Conservation (phyloP, 1,140 invertebrate species). For the Neodiprion lecontei region DNA sequence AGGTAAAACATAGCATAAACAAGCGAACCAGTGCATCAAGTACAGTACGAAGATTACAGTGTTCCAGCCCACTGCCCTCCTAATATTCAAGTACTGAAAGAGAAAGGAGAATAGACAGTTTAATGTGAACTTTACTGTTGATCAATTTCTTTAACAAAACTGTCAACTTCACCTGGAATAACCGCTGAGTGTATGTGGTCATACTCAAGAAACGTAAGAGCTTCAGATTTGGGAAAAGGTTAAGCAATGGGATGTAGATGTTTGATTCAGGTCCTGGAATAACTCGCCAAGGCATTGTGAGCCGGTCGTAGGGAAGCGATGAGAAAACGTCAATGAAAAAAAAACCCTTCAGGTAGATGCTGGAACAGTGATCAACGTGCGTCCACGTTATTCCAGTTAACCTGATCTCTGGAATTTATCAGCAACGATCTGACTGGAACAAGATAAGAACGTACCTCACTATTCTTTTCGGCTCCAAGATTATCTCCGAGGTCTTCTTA, state of each 20-base stretch:
- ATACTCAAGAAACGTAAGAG: conserved; percentile 45
- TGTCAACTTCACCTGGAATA: conserved; percentile 43
- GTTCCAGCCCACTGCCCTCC: conserved; percentile 36
- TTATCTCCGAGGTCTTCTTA: conserved; percentile 30
- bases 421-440: neutral
- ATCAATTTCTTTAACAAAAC: neutral
- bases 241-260: conserved; percentile 37
- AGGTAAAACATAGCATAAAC: conserved; percentile 47
- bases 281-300: conserved; percentile 48
- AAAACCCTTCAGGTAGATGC: conserved; percentile 42
- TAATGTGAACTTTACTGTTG: neutral
- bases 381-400: neutral
- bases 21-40: conserved; percentile 52
- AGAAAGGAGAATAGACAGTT: neutral
- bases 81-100: conserved; percentile 46
- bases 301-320: conserved; percentile 50
- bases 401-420: neutral
- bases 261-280: conserved; percentile 37
- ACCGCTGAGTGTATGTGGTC: conserved; percentile 34
- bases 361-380: conserved; percentile 21
- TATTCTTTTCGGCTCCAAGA: conserved; percentile 43
- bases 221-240: conserved; percentile 53
- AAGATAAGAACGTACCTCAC: conserved; percentile 37
- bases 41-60: conserved; percentile 44
- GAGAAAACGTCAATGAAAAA: conserved; percentile 47